Evolutionary conservation across 2,797 vertebrate genomes (phyloP).

Genomic region (Tokudaia tokunoshimensis): DNA sequence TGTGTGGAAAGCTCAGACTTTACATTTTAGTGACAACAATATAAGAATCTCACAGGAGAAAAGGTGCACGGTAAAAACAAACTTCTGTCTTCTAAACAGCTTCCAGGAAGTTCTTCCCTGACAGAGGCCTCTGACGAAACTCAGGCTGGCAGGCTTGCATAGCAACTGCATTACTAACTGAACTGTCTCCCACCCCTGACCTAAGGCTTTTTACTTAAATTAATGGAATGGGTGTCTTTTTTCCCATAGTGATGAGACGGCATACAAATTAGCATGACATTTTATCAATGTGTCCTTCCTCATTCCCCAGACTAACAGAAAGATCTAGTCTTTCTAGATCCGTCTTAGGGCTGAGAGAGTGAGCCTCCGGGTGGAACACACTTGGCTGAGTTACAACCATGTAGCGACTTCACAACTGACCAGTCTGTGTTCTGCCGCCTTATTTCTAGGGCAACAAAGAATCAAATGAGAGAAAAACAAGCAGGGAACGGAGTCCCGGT

Average conservation of each 20-base stretch:
- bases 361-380: neutral
- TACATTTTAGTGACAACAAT: neutral
- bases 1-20: neutral
- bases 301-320: neutral
- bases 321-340: neutral
- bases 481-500: conserved; percentile 17
- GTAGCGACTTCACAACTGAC: conserved; percentile 40
- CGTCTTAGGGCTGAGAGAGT: neutral
- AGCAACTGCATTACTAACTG: neutral
- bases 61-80: neutral
- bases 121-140: neutral
- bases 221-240: neutral
- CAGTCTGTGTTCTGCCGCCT: conserved; percentile 36
- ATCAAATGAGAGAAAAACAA: conserved; percentile 79
- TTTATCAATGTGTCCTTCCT: neutral
- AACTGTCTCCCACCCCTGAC: neutral
- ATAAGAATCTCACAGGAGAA: neutral
- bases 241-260: neutral
- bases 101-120: neutral
- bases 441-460: conserved; percentile 68
- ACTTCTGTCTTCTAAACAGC: neutral
- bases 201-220: neutral
- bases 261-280: neutral
- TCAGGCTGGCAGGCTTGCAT: neutral
- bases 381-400: neutral